Percentiles rank a stretch among this genome's conserved stretches.
These are phyloP conservation scores for Pristionchus japonicus DNA, from an alignment of 2,888 invertebrate genomes.

Conservation along the genomic window DNA sequence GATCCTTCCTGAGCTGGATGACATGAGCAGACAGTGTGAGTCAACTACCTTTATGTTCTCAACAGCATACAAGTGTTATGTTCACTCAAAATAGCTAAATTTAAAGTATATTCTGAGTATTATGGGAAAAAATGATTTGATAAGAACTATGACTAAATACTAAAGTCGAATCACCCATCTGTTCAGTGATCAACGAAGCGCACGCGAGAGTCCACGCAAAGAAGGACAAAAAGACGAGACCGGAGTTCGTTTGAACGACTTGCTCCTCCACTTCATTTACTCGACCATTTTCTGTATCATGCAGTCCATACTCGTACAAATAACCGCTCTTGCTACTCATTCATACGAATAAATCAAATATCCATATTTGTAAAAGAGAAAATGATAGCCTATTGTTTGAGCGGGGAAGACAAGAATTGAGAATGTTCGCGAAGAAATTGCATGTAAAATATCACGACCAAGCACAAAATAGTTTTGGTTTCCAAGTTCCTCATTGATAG, in stretches of 20 bases:
- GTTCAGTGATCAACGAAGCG: constrained; percentile 14
- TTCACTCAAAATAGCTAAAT: too few species aligned
- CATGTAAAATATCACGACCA: too few species aligned
- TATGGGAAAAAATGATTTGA: too few species aligned
- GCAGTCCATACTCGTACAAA: not conserved
- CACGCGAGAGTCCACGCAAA: not conserved
- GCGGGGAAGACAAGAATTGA: too few species aligned
- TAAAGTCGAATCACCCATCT: too few species aligned
- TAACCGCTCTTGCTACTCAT: not conserved
- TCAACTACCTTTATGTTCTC: too few species aligned
- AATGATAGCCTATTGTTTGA: too few species aligned
- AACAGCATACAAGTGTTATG: too few species aligned
- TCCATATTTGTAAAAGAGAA: not conserved
- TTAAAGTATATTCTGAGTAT: too few species aligned
- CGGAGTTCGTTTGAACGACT: constrained; percentile 17
- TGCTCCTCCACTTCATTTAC: not conserved
- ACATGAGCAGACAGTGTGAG: constrained; percentile 22
- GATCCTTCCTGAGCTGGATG: not conserved
- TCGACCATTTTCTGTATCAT: not conserved
- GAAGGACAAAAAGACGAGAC: not conserved
- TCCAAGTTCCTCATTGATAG: too few species aligned
- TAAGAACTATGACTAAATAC: not conserved
- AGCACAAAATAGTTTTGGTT: too few species aligned
- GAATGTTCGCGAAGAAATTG: too few species aligned
- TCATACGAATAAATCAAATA: not conserved